Percentiles rank a stretch among this genome's conserved stretches.
Conservation (phyloP, 2,113 vertebrate species). For the Zapus hudsonius region DNA sequence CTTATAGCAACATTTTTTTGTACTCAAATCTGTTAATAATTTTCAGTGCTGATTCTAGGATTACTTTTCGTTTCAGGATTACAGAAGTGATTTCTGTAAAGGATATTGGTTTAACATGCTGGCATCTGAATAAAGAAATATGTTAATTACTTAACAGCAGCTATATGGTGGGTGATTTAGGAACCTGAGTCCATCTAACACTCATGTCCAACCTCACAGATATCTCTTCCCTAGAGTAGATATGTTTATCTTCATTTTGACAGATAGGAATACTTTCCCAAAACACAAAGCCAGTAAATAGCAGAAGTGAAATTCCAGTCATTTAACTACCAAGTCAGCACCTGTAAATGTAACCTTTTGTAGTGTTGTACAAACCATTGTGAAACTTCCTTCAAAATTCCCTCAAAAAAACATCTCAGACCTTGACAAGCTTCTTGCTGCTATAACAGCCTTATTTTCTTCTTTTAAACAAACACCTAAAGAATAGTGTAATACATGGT, state of each 20-base stretch:
- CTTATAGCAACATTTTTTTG: neutral
- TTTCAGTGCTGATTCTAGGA: neutral
- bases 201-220: neutral
- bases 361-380: neutral
- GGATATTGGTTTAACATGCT: neutral
- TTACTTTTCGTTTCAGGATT: neutral
- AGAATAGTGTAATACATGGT: neutral
- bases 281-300: neutral
- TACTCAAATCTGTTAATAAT: conserved; percentile 14
- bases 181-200: neutral
- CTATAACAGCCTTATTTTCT: neutral
- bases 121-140: neutral
- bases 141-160: neutral
- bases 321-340: neutral
- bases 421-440: conserved; percentile 14
- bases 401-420: conserved; percentile 37
- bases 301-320: neutral
- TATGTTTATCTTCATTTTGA: neutral
- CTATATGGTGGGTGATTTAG: neutral
- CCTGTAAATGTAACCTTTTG: neutral
- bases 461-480: neutral
- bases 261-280: neutral
- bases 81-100: neutral
- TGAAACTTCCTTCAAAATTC: conserved; percentile 21
- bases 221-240: neutral